These are phyloP conservation scores for Nilaparvata lugens DNA, from an alignment of 1,140 invertebrate genomes.

Conservation along the genomic window DNA sequence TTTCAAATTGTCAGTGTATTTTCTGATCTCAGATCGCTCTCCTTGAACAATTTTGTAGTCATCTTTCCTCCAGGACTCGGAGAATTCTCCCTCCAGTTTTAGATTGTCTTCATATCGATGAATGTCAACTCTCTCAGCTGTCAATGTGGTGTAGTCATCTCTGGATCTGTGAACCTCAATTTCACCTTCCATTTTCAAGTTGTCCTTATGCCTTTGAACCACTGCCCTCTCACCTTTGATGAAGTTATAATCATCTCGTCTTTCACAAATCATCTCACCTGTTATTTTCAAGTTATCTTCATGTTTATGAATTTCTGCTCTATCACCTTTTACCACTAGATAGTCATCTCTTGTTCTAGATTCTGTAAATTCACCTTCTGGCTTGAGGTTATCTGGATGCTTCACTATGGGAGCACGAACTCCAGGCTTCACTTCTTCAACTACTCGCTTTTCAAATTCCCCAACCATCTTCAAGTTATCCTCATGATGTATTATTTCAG, in stretches of 20 bases:
- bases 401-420: constrained; percentile 34
- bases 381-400: constrained; percentile 45
- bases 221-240: constrained; percentile 42
- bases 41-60: constrained; percentile 30
- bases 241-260: constrained; percentile 34
- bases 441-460: constrained; percentile 40
- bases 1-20: constrained; percentile 45
- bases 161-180: constrained; percentile 40
- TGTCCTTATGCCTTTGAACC: constrained; percentile 39
- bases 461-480: constrained; percentile 55
- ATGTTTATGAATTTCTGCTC: constrained; percentile 46
- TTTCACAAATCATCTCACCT: constrained; percentile 51
- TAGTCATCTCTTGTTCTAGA: constrained; percentile 33
- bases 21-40: constrained; percentile 32
- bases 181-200: constrained; percentile 45
- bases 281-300: constrained; percentile 51
- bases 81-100: constrained; percentile 36
- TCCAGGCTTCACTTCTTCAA: constrained; percentile 20
- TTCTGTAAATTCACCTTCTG: constrained; percentile 45
- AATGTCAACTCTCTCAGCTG: constrained; percentile 31
- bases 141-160: constrained; percentile 32
- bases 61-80: constrained; percentile 24
- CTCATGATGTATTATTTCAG: constrained; percentile 45
- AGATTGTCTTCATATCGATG: constrained; percentile 32
- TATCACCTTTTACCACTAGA: constrained; percentile 37